Base-by-base conservation (phyloP, 2,113 vertebrate species). In the Syngnathus floridae region DNA sequence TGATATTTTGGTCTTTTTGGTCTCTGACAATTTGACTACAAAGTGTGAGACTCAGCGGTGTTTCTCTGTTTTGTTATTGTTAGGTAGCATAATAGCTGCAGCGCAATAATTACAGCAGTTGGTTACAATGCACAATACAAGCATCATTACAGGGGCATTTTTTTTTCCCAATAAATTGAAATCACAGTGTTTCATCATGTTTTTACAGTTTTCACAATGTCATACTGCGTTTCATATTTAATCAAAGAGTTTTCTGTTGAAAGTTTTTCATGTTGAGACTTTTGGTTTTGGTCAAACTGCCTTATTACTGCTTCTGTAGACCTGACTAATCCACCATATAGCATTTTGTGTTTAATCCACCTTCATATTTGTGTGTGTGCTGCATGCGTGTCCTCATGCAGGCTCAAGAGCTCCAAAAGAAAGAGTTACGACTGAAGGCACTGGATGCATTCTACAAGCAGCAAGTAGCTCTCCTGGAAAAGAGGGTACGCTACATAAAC, bases 361-460 rank as follows among this genome's bases (percentile, higher is more conserved):
- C 22, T 14, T 10, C 31, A 7, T 59, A 9, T 66, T 2, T 78
- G 52, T 66, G n/a, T 49, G n/a, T 76, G 45, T 41, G 35, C 37
- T 65, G 13, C 68, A 17, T 73, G 48, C 55, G 38, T 64, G 1
- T 16, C 13, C 26, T 70, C 19, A 82, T 52, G 40, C 74, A 97
- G 96, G 90, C 82, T 21, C 69, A 87, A 74, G 90, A 93, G 72
- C 89, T 98, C 73, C 90, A 94, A 69, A 90, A 86, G 80, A 93
- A 89, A 71, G 93, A 97, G 60, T 79, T 83, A 1, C 93, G 95
- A 81, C 69, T 97, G 79, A 91, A 88, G 71, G 78, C 72, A 0
- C 83, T 90, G 48, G 91, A 93, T 3, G 72, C 80, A 54, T 94
- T 96, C 88, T 95, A 91, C 67, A 93, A 90, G 78, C 95, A 96